A percentile compares a stretch with the other conserved stretches of the same genome.
These are phyloP conservation scores for Caenorhabditis remanei DNA, from an alignment of 1,140 invertebrate genomes.

Conservation along the genomic window DNA sequence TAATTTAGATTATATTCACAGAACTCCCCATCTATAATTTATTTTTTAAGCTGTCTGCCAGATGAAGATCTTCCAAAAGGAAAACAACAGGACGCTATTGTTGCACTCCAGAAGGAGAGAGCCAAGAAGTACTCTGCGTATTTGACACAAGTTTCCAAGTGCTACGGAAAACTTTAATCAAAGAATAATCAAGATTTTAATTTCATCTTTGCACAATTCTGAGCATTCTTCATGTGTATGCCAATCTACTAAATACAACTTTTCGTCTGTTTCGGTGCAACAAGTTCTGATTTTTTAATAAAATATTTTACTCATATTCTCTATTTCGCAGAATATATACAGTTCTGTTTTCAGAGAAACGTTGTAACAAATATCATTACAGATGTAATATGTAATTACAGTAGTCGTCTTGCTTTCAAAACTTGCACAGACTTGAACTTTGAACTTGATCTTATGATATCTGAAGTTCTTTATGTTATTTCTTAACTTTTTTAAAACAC, in stretches of 20 bases:
- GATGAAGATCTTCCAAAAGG: conserved; percentile 61
- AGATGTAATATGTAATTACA: too few relatives aligned
- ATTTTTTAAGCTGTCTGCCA: conserved; percentile 57
- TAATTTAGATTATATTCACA: conserved; percentile 12
- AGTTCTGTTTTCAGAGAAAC: too few relatives aligned
- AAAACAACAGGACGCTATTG: conserved; percentile 42
- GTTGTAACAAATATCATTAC: too few relatives aligned
- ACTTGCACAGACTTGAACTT: too few relatives aligned
- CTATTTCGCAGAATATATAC: too few relatives aligned
- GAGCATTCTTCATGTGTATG: neutral
- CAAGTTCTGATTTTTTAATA: neutral
- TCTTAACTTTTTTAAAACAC: too few relatives aligned
- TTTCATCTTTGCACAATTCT: neutral
- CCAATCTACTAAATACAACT: neutral
- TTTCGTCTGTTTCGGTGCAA: neutral
- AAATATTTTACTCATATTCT: neutral
- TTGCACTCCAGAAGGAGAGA: conserved; percentile 42
- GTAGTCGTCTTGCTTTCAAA: too few relatives aligned
- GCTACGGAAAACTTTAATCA: conserved; percentile 34
- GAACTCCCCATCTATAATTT: neutral
- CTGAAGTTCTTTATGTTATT: too few relatives aligned
- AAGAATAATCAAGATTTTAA: neutral
- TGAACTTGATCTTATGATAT: too few relatives aligned
- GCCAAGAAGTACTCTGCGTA: conserved; percentile 56
- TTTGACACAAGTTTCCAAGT: conserved; percentile 26